Base-by-base conservation (phyloP, 2,888 invertebrate species). In the Heteromyza rotundicornis region DNA sequence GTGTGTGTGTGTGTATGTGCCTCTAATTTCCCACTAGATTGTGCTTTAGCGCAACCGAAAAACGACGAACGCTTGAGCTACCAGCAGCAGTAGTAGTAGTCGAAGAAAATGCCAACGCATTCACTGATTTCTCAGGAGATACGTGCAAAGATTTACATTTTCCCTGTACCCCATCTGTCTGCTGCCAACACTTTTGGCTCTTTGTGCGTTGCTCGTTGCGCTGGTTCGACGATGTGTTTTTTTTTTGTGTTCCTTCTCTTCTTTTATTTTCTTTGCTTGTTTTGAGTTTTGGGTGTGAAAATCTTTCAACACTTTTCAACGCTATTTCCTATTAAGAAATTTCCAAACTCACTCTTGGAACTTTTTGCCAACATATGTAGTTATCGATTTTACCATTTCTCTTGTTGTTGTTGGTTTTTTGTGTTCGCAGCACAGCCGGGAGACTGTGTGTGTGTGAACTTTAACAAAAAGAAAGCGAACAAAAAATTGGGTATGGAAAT, bases 271-370 rank as follows among this genome's bases (percentile, higher is more conserved):
- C 7, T 27, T 5, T 27, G 27, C 10, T 27, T 27, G 27, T 27
- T 5, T 27, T 7, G 27, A 27, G 27, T 27, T 5, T 27, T 40
- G 7, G 20, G 50, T 50, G 20, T 49, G 57, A 59, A 59, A 56
- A 64, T 61, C 62, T 49, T 61, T 70, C 64, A 65, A 66, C 65
- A 66, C 71, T 72, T 27, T 27, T 76, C 76, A 68, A 73, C 70
- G 76, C 73, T 71, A 73, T 76, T 73, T 73, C 68, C 76, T 73
- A 76, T 73, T 73, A 73, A 73, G 73, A 73, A 74, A 73, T 76
- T 76, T 74, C 67, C 70, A 65, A 71, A 59, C 50, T 55, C 65
- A 35, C 56, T 54, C 51, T 54, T 8, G 51, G 47, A 40, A 19
- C 59, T 55, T 27, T 57, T 58, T 53, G 36, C 23, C 54, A 19